Evolutionary conservation across 1,140 invertebrate genomes (phyloP), one percentile per base, ranked within the genome.

Genomic region (Oscheius sp.): DNA sequence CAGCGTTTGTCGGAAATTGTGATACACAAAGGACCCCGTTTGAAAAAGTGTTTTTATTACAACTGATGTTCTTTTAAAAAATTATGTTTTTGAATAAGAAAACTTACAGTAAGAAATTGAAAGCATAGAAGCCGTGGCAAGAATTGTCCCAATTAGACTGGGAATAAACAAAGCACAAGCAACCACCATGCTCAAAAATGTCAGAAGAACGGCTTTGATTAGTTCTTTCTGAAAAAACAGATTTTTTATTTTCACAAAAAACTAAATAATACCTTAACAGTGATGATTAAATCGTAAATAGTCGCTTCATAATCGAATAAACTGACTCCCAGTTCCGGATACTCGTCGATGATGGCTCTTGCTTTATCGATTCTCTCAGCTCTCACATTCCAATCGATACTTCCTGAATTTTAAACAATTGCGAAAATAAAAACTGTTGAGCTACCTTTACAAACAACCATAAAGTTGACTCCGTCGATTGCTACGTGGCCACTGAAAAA

Each of bases 251-350:
- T 2, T 28, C 42, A 49, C 45, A 15, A 15, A 36, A 10, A 1
- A n/a, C 18, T 10, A 35, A 3, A 29, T 38, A 32, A 15, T 38
- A 73, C 70, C 46, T 73, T 73, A 3, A 73, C 70, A 42, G 70
- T 64, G 20, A 73, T 73, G 42, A 73, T 64, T 29, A 73, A 15
- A 34, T 73, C 70, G 42, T 73, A 73, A 38, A 73, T 73, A 2
- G 70, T 73, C n/a, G 38, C 32, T 58, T 73, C 70, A 23, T 73
- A 73, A 28, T 73, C 70, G 42, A 73, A 73, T 31, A 73, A 63
- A 46, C 59, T 65, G 7, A 64, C 58, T 15, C 58, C 36, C 28
- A 49, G 62, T n/a, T 73, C 61, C 7, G 61, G 42, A 66, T 65
- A 73, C 42, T 64, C 59, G 15, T 52, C 70, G 7, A 73, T 61